phyloP scores from a whole-genome alignment of 2,113 vertebrate species.

The Sphaerodactylus townsendi region DNA sequence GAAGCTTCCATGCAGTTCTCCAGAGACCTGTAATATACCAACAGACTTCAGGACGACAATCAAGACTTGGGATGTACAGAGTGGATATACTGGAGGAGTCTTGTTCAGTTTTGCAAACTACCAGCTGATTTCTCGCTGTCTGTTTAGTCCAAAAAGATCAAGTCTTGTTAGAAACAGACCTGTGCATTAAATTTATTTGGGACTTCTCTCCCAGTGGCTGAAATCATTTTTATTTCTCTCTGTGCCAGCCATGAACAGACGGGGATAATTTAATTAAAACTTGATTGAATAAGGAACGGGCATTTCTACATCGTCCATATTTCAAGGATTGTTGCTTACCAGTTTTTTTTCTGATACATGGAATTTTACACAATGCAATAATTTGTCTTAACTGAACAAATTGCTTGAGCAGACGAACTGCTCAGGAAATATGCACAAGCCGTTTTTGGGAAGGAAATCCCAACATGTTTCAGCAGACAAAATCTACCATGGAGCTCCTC shows the following conservation, averaged over 20 bases:
- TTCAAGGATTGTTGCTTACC: constrained; percentile 64
- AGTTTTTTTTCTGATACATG: constrained; percentile 19
- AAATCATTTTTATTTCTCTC: background rate
- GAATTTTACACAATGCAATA: constrained; percentile 14
- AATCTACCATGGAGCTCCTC: background rate
- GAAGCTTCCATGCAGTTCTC: constrained; percentile 6
- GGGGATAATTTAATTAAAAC: constrained; percentile 25
- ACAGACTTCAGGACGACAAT: background rate
- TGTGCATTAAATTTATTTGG: constrained; percentile 22
- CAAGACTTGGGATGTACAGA: background rate
- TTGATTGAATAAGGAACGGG: constrained; percentile 58
- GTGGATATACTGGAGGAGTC: background rate
- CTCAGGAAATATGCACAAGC: background rate
- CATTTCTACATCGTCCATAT: constrained; percentile 42
- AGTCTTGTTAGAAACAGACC: background rate
- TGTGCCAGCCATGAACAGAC: constrained; percentile 4
- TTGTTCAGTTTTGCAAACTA: constrained; percentile 17
- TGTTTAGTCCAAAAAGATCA: background rate
- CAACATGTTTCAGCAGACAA: background rate
- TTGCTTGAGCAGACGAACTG: background rate
- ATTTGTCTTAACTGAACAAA: background rate
- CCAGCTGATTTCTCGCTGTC: background rate
- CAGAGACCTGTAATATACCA: background rate
- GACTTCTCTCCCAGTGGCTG: background rate
- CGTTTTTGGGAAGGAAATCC: background rate